Percentiles rank a stretch among this genome's conserved stretches.
Evolutionary conservation across 1,140 invertebrate genomes (phyloP).

Genomic region (Leptestheria dahalacensis): DNA sequence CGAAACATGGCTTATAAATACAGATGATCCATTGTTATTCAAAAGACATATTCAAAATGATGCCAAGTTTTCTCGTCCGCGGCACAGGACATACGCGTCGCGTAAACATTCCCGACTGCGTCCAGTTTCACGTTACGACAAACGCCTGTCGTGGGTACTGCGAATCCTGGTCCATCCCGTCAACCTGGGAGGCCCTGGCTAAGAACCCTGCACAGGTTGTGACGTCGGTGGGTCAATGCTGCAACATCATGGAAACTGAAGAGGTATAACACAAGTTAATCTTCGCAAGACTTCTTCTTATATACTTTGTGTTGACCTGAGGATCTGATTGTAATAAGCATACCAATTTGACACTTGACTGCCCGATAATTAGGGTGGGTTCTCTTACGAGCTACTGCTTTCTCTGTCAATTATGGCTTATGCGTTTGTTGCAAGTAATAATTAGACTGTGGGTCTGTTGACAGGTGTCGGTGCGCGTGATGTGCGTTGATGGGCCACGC

Average conservation of each 20-base stretch:
- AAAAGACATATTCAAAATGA: too few species aligned
- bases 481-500: constrained; percentile 56
- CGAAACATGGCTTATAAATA: too few species aligned
- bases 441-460: too few species aligned
- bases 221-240: constrained; percentile 73
- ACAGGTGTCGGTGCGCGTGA: constrained; percentile 49
- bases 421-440: too few species aligned
- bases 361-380: too few species aligned
- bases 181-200: constrained; percentile 37
- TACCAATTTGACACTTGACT: too few species aligned
- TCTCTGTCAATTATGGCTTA: too few species aligned
- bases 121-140: constrained; percentile 65
- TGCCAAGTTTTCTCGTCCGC: not conserved
- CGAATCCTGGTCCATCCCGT: constrained; percentile 58
- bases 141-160: constrained; percentile 77
- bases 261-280: constrained; percentile 38
- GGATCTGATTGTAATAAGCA: too few species aligned
- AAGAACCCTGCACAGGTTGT: constrained; percentile 48
- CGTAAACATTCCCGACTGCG: constrained; percentile 63
- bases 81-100: constrained; percentile 53
- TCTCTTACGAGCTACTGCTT: too few species aligned
- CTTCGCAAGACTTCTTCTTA: not conserved
- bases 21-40: too few species aligned
- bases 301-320: not conserved
- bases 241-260: constrained; percentile 73